Evolutionary conservation across 2,797 vertebrate species (phyloP).

Genomic region (Danio tinwini): DNA sequence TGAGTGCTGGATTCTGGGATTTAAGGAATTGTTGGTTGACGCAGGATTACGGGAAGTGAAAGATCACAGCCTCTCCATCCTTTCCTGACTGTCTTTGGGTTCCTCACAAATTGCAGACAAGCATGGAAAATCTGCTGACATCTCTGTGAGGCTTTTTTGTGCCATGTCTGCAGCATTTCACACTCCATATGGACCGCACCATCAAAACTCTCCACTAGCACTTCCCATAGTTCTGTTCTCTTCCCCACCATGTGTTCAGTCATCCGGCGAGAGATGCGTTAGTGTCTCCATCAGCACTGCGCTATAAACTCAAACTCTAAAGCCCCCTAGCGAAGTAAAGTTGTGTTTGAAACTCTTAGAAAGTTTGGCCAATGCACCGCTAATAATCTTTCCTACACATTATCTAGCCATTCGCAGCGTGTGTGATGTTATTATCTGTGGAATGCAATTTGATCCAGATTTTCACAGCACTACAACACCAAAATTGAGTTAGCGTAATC

Average conservation of each 20-base stretch:
- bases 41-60: constrained; percentile 43
- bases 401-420: constrained; percentile 29
- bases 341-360: constrained; percentile 12
- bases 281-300: constrained; percentile 27
- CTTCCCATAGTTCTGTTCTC: constrained; percentile 33
- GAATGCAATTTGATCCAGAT: constrained; percentile 32
- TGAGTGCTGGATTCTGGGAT: constrained; percentile 40
- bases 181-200: constrained; percentile 56
- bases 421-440: not conserved
- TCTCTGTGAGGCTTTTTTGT: constrained; percentile 42
- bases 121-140: constrained; percentile 47
- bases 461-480: not conserved
- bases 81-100: constrained; percentile 42
- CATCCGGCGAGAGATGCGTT: constrained; percentile 15
- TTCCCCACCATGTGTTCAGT: constrained; percentile 27
- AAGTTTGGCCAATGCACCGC: constrained; percentile 5
- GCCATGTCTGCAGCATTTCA: constrained; percentile 50
- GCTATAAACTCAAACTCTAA: constrained; percentile 2
- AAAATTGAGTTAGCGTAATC: constrained; percentile 38
- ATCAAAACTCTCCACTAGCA: constrained; percentile 40
- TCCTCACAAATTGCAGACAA: constrained; percentile 34
- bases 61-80: constrained; percentile 46
- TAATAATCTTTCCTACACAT: constrained; percentile 22
- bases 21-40: constrained; percentile 44
- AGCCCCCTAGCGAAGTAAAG: constrained; percentile 12